Evolutionary conservation across 2,888 invertebrate genomes (phyloP).

Genomic region (Julus scandinavius): DNA sequence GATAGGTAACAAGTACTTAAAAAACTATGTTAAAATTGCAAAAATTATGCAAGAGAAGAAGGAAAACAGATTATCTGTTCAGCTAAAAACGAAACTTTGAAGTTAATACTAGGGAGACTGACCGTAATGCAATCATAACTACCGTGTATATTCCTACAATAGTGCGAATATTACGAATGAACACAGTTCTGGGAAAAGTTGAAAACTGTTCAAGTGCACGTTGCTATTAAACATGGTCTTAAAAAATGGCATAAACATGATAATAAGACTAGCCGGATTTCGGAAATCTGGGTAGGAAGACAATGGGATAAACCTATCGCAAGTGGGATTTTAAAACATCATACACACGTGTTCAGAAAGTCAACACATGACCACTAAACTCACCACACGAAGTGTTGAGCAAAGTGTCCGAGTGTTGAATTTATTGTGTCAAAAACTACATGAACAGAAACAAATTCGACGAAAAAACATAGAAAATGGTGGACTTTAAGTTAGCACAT

Average conservation of each 20-base stretch:
- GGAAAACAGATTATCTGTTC: neutral
- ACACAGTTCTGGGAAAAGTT: neutral
- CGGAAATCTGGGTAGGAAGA: slow-evolving; percentile 36
- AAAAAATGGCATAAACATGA: neutral
- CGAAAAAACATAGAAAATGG: slow-evolving; percentile 23
- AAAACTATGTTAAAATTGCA: neutral
- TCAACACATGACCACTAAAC: neutral
- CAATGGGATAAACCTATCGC: neutral
- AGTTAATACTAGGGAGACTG: neutral
- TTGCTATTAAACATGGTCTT: neutral
- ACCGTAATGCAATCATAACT: neutral
- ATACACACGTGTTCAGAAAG: neutral
- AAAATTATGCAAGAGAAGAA: neutral
- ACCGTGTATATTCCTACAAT: neutral
- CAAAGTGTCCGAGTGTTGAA: neutral
- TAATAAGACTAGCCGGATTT: slow-evolving; percentile 15
- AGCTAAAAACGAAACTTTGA: neutral
- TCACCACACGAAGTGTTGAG: neutral
- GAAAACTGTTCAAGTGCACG: slow-evolving; percentile 36
- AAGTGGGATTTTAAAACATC: neutral
- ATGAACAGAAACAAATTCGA: neutral
- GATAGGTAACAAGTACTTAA: neutral
- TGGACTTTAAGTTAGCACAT: slow-evolving; percentile 40
- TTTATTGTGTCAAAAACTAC: neutral
- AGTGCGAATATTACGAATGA: neutral